Evolutionary conservation across 1,140 invertebrate genomes (phyloP).

Genomic region (Brachionus koreanus): DNA sequence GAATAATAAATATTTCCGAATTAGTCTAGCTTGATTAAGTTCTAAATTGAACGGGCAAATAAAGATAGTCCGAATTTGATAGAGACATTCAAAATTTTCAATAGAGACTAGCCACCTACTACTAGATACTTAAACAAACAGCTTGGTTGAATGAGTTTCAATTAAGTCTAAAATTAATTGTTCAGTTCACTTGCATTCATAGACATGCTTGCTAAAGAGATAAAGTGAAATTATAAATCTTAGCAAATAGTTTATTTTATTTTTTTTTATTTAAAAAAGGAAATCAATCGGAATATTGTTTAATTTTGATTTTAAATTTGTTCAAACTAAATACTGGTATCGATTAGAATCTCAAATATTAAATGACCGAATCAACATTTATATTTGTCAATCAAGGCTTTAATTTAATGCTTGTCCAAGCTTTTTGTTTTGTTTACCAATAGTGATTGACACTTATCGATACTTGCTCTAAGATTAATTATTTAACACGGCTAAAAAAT

Average conservation of each 20-base stretch:
- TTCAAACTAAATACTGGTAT: neutral
- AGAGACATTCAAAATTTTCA: neutral
- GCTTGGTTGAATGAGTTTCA: conserved; percentile 26
- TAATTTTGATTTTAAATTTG: neutral
- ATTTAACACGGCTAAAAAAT: neutral
- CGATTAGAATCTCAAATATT: neutral
- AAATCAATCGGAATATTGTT: conserved; percentile 2
- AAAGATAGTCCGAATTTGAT: neutral
- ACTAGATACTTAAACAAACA: neutral
- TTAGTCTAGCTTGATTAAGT: conserved; percentile 22
- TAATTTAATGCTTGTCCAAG: neutral
- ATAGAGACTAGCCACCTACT: conserved; percentile 27
- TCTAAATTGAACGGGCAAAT: neutral
- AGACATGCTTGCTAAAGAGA: neutral
- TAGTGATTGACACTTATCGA: conserved; percentile 22
- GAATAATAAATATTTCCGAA: conserved; percentile 3
- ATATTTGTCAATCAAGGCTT: neutral
- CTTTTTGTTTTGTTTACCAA: neutral
- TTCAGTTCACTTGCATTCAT: conserved; percentile 18
- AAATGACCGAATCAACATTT: conserved; percentile 15
- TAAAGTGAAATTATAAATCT: neutral
- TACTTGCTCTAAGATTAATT: neutral
- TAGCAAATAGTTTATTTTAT: neutral
- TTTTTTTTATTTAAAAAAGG: conserved; percentile 27
- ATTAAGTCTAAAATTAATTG: neutral